Percentiles rank a stretch among this genome's conserved stretches.
These are phyloP conservation scores for Odontesthes bonariensis DNA, from an alignment of 2,113 vertebrate genomes.

Conservation along the genomic window DNA sequence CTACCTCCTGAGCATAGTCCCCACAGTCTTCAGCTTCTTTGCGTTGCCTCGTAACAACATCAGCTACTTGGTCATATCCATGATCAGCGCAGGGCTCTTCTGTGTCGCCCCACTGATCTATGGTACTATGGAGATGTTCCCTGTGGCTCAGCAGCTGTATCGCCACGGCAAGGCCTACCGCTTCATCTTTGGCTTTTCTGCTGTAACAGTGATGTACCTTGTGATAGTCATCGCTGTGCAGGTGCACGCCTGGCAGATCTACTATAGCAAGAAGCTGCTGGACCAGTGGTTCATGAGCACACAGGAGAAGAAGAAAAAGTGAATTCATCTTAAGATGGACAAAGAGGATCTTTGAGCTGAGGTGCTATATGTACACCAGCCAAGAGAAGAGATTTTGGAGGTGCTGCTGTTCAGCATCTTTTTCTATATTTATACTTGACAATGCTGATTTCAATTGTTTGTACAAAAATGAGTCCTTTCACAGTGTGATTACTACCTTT, in stretches of 20 bases:
- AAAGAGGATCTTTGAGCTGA: neutral
- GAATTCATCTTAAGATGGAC: conserved; percentile 8
- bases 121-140: conserved; percentile 98
- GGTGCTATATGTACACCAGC: neutral
- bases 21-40: conserved; percentile 89
- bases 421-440: conserved; percentile 61
- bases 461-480: neutral
- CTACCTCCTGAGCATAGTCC: conserved; percentile 92
- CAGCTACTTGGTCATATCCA: conserved; percentile 96
- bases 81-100: conserved; percentile 95
- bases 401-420: neutral
- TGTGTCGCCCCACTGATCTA: conserved; percentile 94
- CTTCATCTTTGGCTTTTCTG: conserved; percentile 93
- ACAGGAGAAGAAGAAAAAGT: conserved; percentile 98
- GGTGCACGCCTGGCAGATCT: conserved; percentile 96
- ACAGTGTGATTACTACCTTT: conserved; percentile 12
- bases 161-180: conserved; percentile 95
- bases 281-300: conserved; percentile 97
- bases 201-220: conserved; percentile 94
- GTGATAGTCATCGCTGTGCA: conserved; percentile 91
- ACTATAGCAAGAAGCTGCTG: conserved; percentile 98
- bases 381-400: conserved; percentile 23
- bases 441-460: neutral
- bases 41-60: conserved; percentile 96
- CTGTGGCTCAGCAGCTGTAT: conserved; percentile 94